phyloP scores from a whole-genome alignment of 1,140 invertebrate species.

The Bombus waltoni region DNA sequence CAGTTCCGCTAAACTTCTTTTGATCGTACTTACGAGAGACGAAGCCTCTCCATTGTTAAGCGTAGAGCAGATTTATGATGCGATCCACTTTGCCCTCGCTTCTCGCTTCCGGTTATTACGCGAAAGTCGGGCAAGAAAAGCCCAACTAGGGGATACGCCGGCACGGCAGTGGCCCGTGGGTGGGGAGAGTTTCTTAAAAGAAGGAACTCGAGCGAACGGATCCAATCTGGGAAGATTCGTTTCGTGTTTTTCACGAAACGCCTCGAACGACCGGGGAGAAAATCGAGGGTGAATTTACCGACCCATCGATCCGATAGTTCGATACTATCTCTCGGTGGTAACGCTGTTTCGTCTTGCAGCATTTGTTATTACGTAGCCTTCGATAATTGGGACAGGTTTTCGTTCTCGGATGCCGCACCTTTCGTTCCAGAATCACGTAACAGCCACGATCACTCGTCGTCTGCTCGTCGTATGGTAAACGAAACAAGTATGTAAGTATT shows the following conservation, averaged over 20 bases:
- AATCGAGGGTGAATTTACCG: neutral
- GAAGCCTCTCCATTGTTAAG: conserved; percentile 51
- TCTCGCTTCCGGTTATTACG: conserved; percentile 68
- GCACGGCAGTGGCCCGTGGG: neutral
- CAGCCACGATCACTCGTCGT: no score
- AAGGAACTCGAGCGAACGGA: conserved; percentile 45
- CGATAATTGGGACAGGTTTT: neutral
- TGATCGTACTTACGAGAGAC: conserved; percentile 37
- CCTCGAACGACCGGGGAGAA: neutral
- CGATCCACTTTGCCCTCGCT: conserved; percentile 59
- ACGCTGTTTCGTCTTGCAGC: neutral
- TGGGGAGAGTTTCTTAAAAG: conserved; percentile 42
- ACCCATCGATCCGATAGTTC: neutral
- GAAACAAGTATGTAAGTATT: no score
- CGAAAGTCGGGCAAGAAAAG: conserved; percentile 67
- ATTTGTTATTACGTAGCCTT: neutral
- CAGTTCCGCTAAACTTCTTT: conserved; percentile 58
- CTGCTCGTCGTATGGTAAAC: no score
- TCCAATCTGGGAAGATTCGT: conserved; percentile 54
- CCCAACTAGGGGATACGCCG: conserved; percentile 43
- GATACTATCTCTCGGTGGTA: neutral
- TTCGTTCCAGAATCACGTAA: neutral
- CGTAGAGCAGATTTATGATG: conserved; percentile 56
- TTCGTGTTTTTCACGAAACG: conserved; percentile 15
- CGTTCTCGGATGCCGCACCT: neutral